phyloP scores from a whole-genome alignment of 2,797 vertebrate genomes.

The Amblyraja radiata region DNA sequence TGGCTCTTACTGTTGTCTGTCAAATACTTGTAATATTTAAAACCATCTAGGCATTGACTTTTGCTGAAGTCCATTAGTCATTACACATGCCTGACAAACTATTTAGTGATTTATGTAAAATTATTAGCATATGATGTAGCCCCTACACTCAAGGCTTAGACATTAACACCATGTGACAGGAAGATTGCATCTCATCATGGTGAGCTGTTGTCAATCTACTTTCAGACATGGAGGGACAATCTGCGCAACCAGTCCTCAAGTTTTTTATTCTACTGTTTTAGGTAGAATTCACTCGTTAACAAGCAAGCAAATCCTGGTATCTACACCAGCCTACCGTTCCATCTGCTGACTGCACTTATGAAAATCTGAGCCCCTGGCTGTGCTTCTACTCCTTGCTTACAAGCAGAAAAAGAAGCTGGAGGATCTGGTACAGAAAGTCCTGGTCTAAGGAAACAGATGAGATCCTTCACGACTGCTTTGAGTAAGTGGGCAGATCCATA shows the following conservation, averaged over 20 bases:
- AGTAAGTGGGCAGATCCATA: too few species aligned
- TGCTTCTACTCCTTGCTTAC: too few species aligned
- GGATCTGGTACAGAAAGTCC: too few species aligned
- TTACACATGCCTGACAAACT: slow-evolving; percentile 15
- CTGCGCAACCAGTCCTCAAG: neutral
- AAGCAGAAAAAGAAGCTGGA: too few species aligned
- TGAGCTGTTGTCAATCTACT: slow-evolving; percentile 12
- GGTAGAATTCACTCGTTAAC: neutral
- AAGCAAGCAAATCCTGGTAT: neutral
- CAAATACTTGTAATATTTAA: neutral
- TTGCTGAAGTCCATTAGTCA: slow-evolving; percentile 16
- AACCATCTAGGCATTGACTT: slow-evolving; percentile 15
- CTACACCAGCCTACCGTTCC: neutral
- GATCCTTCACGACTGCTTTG: too few species aligned
- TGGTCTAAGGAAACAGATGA: too few species aligned
- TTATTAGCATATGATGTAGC: neutral
- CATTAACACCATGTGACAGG: neutral
- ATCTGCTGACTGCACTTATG: too few species aligned
- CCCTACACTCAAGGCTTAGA: neutral
- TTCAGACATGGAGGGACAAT: neutral
- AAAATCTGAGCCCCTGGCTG: too few species aligned
- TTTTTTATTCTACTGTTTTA: neutral
- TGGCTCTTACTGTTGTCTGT: slow-evolving; percentile 20
- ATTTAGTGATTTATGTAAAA: slow-evolving; percentile 24
- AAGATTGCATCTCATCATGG: neutral